A percentile compares a stretch with the other conserved stretches of the same genome.
These are phyloP conservation scores for Dasypogon diadema DNA, from an alignment of 2,888 invertebrate genomes.

Conservation along the genomic window DNA sequence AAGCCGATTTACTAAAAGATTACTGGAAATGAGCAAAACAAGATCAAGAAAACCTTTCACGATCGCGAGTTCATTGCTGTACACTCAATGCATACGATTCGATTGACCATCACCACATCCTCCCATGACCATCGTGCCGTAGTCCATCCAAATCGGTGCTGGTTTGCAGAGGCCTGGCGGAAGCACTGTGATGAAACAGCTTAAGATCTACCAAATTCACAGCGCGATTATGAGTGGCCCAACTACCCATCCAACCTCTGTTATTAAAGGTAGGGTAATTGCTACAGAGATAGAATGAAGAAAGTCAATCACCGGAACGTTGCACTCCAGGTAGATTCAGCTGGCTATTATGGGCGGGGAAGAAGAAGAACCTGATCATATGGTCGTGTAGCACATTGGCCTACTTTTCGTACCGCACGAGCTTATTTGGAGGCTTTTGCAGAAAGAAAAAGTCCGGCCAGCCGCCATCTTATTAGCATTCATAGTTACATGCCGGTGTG, in stretches of 20 bases:
- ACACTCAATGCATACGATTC: not conserved
- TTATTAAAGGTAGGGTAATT: not conserved
- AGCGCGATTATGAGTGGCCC: not conserved
- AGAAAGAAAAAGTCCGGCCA: conserved; percentile 15
- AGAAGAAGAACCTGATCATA: not conserved
- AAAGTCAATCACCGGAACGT: conserved; percentile 3
- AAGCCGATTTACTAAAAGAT: conserved; percentile 2
- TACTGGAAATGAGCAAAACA: conserved; percentile 9
- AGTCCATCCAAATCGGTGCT: not conserved
- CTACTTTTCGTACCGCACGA: conserved; percentile 12
- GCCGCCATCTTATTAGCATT: conserved; percentile 19
- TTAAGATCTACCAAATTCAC: conserved; percentile 14
- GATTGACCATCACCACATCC: conserved; percentile 27
- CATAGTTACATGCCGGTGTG: conserved; percentile 9
- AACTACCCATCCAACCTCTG: not conserved
- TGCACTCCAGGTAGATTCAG: not conserved
- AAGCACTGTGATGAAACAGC: conserved; percentile 10
- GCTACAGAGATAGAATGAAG: not conserved
- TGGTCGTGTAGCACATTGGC: conserved; percentile 42
- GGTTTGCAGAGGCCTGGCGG: not conserved
- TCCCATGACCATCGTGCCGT: not conserved
- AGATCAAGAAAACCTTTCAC: conserved; percentile 32
- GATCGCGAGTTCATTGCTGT: conserved; percentile 32
- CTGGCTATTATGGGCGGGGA: not conserved
- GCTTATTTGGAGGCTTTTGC: conserved; percentile 1